Evolutionary conservation across 2,888 invertebrate genomes (phyloP), one percentile per base, ranked within the genome.

Genomic region (Augiades crinisus): DNA sequence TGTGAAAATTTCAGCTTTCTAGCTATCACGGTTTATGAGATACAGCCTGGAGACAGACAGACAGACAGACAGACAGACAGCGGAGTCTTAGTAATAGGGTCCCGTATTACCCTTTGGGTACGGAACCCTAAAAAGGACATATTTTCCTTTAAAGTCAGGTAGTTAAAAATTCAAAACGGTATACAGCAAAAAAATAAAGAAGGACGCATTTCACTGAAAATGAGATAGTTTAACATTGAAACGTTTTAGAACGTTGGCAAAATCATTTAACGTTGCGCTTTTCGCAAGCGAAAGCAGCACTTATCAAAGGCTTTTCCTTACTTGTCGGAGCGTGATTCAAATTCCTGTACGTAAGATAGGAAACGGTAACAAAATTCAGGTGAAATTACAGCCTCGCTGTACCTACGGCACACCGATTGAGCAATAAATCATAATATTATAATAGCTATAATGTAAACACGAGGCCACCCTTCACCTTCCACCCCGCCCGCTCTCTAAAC

Each of bases 391-490:
- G 64, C 66, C 73, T 60, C 57, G 67, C 68, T 67, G 55, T 63
- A 65, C 59, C 57, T 64, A 61, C 64, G 71, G 68, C 67, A 69
- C 78, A 78, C 81, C 84, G 82, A 87, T 86, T 81, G 75, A 84
- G 82, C 69, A 80, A 86, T 85, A 85, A 86, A 86, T 87, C 83
- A 86, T 79, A 78, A 80, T 79, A 79, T 81, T 81, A 82, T 82
- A 81, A 86, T 84, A 80, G 78, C 73, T 76, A 72, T 77, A 81
- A 79, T 76, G 79, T 83, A 84, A 84, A 85, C 83, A 83, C 76
- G 67, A 67, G 61, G 62, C 63, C 67, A 63, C 54, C 63, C 61
- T 62, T 62, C 55, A 68, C 64, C 61, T 52, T 60, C 53, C 54
- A 55, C 56, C 56, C 63, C 55, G 54, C 63, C 61, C 59, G 58